Percentiles rank a stretch among this genome's conserved stretches.
Evolutionary conservation across 2,113 vertebrate genomes (phyloP).

Genomic region (Reinhardtius hippoglossoides): DNA sequence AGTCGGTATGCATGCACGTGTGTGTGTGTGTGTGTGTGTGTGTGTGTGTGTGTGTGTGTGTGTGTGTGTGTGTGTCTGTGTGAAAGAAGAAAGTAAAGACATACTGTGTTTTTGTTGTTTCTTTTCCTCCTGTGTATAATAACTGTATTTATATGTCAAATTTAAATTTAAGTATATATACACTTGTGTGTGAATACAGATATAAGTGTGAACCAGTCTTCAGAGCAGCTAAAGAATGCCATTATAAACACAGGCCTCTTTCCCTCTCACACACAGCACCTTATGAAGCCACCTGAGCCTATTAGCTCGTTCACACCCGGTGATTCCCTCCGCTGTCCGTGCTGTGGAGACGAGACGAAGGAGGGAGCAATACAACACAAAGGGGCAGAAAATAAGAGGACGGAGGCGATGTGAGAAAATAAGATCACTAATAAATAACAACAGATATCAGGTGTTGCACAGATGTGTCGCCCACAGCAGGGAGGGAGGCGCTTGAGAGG

Average conservation of each 20-base stretch:
- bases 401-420: slow-evolving; percentile 29
- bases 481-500: slow-evolving; percentile 8
- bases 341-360: slow-evolving; percentile 23
- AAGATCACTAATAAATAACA: slow-evolving; percentile 34
- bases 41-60: slow-evolving; percentile 65
- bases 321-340: slow-evolving; percentile 34
- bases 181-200: slow-evolving; percentile 67
- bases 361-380: not conserved
- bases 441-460: slow-evolving; percentile 27
- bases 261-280: slow-evolving; percentile 15
- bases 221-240: slow-evolving; percentile 77
- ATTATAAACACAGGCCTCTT: slow-evolving; percentile 59
- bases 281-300: slow-evolving; percentile 63
- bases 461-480: slow-evolving; percentile 8
- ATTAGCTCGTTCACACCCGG: slow-evolving; percentile 67
- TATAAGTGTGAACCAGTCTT: slow-evolving; percentile 82
- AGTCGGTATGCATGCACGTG: slow-evolving; percentile 41
- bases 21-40: slow-evolving; percentile 61
- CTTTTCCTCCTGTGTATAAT: not conserved
- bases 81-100: slow-evolving; percentile 43
- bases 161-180: not conserved
- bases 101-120: not conserved
- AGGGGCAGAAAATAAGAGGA: slow-evolving; percentile 29
- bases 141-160: not conserved
- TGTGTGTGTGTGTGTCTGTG: slow-evolving; percentile 60